A percentile compares a stretch with the other conserved stretches of the same genome.
phyloP scores from a whole-genome alignment of 2,797 vertebrate genomes.

The Darevskia nairensis region DNA sequence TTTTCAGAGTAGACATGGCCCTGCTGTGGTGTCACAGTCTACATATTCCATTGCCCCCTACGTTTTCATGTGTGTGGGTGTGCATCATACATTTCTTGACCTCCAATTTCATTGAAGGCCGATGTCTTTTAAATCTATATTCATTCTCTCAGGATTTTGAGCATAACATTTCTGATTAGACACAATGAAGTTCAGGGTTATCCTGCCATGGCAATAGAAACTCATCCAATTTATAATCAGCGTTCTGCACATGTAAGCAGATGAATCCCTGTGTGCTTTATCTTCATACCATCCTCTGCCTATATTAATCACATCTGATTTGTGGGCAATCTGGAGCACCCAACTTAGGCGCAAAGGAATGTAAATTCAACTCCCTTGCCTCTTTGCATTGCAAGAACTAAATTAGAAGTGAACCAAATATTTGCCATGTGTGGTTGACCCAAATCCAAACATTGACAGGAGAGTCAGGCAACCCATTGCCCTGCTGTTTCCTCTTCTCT shows the following conservation, averaged over 20 bases:
- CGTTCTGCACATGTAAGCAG: slow-evolving; percentile 33
- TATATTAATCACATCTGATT: slow-evolving; percentile 44
- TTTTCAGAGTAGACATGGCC: neutral
- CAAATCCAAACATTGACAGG: neutral
- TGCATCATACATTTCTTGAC: slow-evolving; percentile 27
- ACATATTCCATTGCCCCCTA: neutral
- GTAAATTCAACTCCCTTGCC: neutral
- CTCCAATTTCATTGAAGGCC: slow-evolving; percentile 29
- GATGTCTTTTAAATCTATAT: slow-evolving; percentile 34
- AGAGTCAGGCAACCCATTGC: neutral
- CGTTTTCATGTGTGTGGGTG: neutral
- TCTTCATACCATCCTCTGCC: slow-evolving; percentile 31
- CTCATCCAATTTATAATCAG: slow-evolving; percentile 40
- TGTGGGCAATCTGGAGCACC: slow-evolving; percentile 29
- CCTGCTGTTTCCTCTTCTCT: neutral
- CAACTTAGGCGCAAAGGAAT: neutral
- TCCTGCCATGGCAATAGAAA: slow-evolving; percentile 28
- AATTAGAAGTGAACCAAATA: slow-evolving; percentile 17
- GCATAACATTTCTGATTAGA: slow-evolving; percentile 47
- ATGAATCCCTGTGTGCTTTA: slow-evolving; percentile 34
- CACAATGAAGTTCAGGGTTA: slow-evolving; percentile 40
- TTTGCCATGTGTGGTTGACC: neutral
- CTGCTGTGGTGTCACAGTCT: neutral
- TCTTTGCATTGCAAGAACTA: neutral
- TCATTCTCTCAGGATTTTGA: slow-evolving; percentile 44